Base-by-base conservation (phyloP, 2,797 vertebrate genomes). In the Vultur gryphus region DNA sequence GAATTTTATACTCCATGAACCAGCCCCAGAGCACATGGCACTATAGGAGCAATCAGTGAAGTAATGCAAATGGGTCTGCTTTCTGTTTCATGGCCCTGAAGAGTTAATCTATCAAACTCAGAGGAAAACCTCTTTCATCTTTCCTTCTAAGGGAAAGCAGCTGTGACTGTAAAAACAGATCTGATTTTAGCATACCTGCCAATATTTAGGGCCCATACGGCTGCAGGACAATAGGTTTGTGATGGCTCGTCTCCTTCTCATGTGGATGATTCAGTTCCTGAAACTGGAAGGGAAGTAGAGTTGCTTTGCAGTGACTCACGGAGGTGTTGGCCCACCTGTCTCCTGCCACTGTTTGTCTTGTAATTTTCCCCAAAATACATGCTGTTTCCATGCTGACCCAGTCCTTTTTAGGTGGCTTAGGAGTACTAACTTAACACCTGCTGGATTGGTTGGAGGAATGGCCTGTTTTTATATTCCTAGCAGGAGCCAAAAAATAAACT, bases 111-210 rank as follows among this genome's bases (percentile, higher is more conserved):
- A 43, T 90, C 84, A 87, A 57, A 89, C 49, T 81, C 75, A 59
- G 67, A 87, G 88, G 81, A 95, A 96, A 94, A 73, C 78, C 48
- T 95, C 55, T 87, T 87, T 89, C 62, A 59, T 70, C 55, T 81
- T 97, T 97, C 87, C 92, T 96, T 94, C 73, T 86, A 84, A 88
- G 85, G 83, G 90, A 96, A 97, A 97, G 91, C 96, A 97, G 65
- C 92, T 93, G 79, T 66, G 76, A 21, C 75, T 92, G 61, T 87
- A 58, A 65, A 96, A 96, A 72, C 76, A 71, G 35, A 39, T 61
- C 51, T 91, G 16, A 66, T 76, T 75, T 57, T 87, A 77, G 35
- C 57, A 37, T 87, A 75, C 41, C 41, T 92, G 89, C 64, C 91
- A 87, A 31, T 66, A 65, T 51, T 76, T 65, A 43, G 43, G 44